Evolutionary conservation across 2,797 vertebrate species (phyloP), one percentile per base, ranked within the genome.

Genomic region (Rhinichthys osculus): DNA sequence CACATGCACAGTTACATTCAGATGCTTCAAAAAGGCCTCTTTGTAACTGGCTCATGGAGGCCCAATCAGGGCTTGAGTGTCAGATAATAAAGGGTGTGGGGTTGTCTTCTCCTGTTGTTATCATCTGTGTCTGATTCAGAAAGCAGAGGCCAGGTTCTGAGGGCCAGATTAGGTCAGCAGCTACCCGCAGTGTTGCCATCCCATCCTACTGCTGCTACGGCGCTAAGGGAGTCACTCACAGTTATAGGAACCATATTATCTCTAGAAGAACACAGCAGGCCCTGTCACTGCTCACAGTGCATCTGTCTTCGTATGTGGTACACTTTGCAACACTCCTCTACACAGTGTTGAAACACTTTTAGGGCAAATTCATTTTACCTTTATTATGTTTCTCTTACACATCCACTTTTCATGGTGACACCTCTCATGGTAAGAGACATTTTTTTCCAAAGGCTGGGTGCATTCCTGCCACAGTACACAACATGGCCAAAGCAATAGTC

Each of bases 91-190:
- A 81, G 85, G 85, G 71, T 87, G 86, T 86, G 84, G 85, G 80
- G 77, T 83, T 89, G 86, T 86, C 81, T 71, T 87, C 84, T 79
- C 82, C 85, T 79, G 87, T 87, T 88, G 83, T 86, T 90, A 86
- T 87, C 87, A 88, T 79, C 78, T 59, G 38, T 71, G 69, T 66
- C 88, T 82, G 87, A 88, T 90, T 87, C 84, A 87, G 83, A 62
- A 82, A 57, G 66, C 84, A 70, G 72, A 84, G 84, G 62, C 44
- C 21, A 76, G 85, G 81, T 83, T 89, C 72, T 84, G 82, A 85
- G 50, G 83, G 69, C 78, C 78, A 89, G 87, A 89, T 91, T 89
- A 91, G 87, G 88, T 90, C 90, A 90, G 89, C 86, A 86, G 85
- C 86, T 89, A 87, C 88, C 84, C 84, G 77, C 82, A 78, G 84